Evolutionary conservation across 1,140 invertebrate genomes (phyloP).

Genomic region (Asbolus verrucosus): DNA sequence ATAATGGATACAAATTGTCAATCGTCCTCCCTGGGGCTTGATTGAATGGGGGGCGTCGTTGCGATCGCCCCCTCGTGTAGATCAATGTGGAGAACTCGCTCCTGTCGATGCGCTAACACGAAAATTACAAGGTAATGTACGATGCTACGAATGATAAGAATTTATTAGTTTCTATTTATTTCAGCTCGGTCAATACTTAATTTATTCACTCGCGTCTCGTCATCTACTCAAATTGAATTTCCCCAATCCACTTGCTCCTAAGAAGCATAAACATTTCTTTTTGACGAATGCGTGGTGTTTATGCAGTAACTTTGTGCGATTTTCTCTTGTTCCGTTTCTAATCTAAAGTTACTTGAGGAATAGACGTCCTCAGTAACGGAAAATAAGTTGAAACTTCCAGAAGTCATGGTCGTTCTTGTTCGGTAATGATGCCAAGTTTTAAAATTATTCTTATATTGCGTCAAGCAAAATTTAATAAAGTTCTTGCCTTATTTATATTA

Average conservation of each 20-base stretch:
- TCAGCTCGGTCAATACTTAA: background rate
- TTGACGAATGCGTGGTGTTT: too few species aligned
- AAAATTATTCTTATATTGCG: constrained; percentile 15
- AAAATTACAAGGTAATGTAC: constrained; percentile 43
- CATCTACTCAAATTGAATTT: background rate
- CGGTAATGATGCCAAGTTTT: constrained; percentile 3
- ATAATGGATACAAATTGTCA: constrained; percentile 64
- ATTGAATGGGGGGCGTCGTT: constrained; percentile 51
- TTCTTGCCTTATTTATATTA: constrained; percentile 41
- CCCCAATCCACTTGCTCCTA: too few species aligned
- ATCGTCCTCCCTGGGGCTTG: constrained; percentile 59
- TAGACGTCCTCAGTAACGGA: constrained; percentile 7
- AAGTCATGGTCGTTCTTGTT: constrained; percentile 2
- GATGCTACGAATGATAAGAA: constrained; percentile 35
- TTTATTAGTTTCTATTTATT: constrained; percentile 35
- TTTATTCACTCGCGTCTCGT: background rate
- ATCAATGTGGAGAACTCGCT: constrained; percentile 30
- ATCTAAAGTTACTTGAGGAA: constrained; percentile 11
- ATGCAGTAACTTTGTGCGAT: background rate
- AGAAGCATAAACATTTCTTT: too few species aligned
- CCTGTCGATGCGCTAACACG: constrained; percentile 41
- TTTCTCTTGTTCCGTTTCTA: constrained; percentile 10
- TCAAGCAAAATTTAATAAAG: constrained; percentile 34
- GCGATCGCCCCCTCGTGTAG: constrained; percentile 31
- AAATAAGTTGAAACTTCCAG: constrained; percentile 7